Conservation (phyloP, 2,797 vertebrate genomes). For the Gallinago nigripennis region DNA sequence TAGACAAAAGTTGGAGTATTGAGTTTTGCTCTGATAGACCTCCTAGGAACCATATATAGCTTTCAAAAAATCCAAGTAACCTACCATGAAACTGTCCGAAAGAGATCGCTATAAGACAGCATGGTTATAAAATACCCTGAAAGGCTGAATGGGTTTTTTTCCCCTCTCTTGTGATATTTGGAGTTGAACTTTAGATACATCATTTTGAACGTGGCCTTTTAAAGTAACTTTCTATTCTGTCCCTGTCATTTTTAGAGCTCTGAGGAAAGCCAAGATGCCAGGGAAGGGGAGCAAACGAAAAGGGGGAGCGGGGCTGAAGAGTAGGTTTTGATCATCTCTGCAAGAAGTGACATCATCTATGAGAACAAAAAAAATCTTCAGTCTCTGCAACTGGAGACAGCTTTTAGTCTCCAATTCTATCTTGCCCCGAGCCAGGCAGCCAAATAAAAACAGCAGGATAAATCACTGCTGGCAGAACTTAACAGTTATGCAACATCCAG, state of each 20-base stretch:
- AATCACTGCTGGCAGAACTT: conserved; percentile 64
- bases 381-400: conserved; percentile 10
- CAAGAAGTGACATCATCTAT: conserved; percentile 16
- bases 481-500: conserved; percentile 46
- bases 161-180: not conserved
- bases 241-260: conserved; percentile 20
- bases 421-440: conserved; percentile 35
- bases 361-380: conserved; percentile 22
- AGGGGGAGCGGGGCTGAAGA: not conserved
- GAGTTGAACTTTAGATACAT: not conserved
- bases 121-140: not conserved
- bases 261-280: conserved; percentile 14
- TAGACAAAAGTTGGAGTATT: not conserved
- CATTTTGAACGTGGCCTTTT: conserved; percentile 25
- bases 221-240: conserved; percentile 27
- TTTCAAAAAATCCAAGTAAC: not conserved
- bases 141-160: not conserved
- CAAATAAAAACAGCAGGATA: conserved; percentile 51
- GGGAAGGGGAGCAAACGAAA: conserved; percentile 3
- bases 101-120: not conserved
- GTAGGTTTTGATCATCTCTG: not conserved
- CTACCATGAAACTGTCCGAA: not conserved
- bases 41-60: not conserved
- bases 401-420: conserved; percentile 47
- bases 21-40: not conserved